Evolutionary conservation across 1,140 invertebrate species (phyloP).

Genomic region (Liolophura sinensis): DNA sequence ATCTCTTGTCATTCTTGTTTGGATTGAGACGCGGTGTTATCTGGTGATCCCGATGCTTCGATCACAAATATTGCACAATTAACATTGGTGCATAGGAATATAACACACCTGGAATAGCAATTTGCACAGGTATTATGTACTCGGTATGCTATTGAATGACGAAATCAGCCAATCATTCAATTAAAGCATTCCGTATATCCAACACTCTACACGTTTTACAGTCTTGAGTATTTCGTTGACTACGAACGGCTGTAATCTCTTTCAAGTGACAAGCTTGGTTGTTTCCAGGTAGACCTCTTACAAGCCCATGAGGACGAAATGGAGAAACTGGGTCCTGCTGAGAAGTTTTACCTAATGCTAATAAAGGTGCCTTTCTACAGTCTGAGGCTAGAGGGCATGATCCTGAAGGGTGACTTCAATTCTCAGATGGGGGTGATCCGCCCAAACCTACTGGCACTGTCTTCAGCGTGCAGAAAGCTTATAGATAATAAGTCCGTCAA

Average conservation of each 20-base stretch:
- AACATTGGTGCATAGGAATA: too few species aligned
- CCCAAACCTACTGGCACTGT: slow-evolving; percentile 43
- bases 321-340: slow-evolving; percentile 44
- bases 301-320: slow-evolving; percentile 43
- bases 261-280: not conserved
- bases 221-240: not conserved
- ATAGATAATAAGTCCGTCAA: slow-evolving; percentile 49
- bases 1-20: too few species aligned
- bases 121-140: too few species aligned
- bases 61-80: too few species aligned
- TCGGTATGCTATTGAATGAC: too few species aligned
- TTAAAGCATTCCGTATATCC: not conserved
- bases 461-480: slow-evolving; percentile 36
- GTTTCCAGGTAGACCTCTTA: slow-evolving; percentile 42
- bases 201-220: not conserved
- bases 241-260: not conserved
- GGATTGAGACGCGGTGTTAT: too few species aligned
- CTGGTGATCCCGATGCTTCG: too few species aligned
- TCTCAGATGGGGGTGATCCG: slow-evolving; percentile 40
- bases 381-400: slow-evolving; percentile 91
- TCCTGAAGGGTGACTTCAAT: slow-evolving; percentile 70
- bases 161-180: not conserved
- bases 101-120: too few species aligned
- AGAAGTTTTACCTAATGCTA: slow-evolving; percentile 52
- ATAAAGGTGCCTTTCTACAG: slow-evolving; percentile 62